Evolutionary conservation across 2,113 vertebrate species (phyloP).

Genomic region (Campylomormyrus tamandua): DNA sequence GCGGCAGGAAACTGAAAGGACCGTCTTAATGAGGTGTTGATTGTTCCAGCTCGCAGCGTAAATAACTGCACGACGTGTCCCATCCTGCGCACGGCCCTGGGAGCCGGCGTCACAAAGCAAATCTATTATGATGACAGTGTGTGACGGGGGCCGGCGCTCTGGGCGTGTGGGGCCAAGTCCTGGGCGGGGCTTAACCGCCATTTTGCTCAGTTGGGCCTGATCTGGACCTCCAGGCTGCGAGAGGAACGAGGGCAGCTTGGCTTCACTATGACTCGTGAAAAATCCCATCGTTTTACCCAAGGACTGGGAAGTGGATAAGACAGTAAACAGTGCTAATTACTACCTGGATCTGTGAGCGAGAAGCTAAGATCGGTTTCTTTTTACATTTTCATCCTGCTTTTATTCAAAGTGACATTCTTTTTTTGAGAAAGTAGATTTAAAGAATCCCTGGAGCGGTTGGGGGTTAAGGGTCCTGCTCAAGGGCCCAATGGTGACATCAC

Average conservation of each 20-base stretch:
- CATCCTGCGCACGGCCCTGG: not conserved
- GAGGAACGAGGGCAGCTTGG: not conserved
- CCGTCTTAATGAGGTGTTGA: not conserved
- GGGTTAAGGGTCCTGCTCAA: not conserved
- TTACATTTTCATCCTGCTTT: not conserved
- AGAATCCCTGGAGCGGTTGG: not conserved
- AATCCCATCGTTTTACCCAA: not conserved
- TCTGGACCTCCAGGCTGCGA: not conserved
- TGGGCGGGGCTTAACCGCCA: not conserved
- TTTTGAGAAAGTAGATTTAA: not conserved
- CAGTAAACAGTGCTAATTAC: not conserved
- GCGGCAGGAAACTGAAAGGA: not conserved
- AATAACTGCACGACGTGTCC: not conserved
- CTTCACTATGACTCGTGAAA: not conserved
- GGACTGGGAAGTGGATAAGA: not conserved
- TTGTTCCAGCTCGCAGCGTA: not conserved
- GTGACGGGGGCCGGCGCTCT: not conserved
- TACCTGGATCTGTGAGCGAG: not conserved
- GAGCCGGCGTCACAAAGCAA: not conserved
- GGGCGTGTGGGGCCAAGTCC: not conserved
- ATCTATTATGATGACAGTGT: not conserved
- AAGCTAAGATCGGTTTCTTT: not conserved
- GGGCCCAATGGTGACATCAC: not conserved
- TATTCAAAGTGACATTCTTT: not conserved
- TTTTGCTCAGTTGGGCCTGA: not conserved